Conservation (phyloP, 2,113 vertebrate genomes). For the Hipposideros armiger region DNA sequence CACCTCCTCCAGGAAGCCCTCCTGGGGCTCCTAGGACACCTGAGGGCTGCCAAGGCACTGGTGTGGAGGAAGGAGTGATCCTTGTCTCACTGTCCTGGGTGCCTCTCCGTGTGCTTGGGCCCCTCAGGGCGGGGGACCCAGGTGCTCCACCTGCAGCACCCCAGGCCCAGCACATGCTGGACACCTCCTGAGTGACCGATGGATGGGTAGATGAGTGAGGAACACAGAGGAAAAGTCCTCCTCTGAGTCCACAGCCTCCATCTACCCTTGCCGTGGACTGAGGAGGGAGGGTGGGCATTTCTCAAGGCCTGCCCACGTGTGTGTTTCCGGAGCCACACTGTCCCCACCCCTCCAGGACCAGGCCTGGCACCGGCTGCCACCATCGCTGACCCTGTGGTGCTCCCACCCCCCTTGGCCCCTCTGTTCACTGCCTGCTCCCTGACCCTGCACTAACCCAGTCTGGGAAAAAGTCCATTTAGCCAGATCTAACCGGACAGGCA, state of each 20-base stretch:
- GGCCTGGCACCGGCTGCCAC: background rate
- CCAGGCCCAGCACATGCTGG: background rate
- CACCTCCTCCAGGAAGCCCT: background rate
- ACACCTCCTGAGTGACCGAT: accelerated
- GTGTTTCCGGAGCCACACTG: background rate
- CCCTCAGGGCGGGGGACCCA: background rate
- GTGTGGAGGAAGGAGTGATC: accelerated
- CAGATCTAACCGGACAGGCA: background rate
- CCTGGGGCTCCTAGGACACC: background rate
- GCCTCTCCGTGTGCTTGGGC: background rate
- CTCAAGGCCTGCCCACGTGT: accelerated
- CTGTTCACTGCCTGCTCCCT: background rate
- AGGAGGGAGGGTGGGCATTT: background rate
- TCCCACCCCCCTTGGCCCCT: background rate
- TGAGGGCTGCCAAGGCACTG: background rate
- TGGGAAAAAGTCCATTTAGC: background rate
- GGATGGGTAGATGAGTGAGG: accelerated
- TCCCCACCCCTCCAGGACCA: background rate
- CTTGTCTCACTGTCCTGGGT: accelerated
- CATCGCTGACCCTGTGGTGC: accelerated
- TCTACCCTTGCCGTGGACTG: background rate
- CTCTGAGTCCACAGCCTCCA: background rate
- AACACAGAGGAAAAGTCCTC: background rate
- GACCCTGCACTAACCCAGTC: background rate
- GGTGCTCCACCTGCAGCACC: background rate